Evolutionary conservation across 2,113 vertebrate genomes (phyloP).

Genomic region (Notothenia coriiceps): DNA sequence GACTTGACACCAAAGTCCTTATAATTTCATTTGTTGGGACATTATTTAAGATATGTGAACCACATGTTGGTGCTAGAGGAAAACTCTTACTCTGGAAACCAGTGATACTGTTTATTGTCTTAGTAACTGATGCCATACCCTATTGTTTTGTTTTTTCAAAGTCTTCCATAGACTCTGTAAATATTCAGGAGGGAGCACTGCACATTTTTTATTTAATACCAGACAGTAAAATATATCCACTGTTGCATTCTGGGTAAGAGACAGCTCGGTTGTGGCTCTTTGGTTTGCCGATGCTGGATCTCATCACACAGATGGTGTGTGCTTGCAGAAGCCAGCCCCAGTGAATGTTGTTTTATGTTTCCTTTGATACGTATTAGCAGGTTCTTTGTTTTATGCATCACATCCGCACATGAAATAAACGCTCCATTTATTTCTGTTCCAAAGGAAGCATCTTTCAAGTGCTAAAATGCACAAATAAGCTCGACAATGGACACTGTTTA

Average conservation of each 20-base stretch:
- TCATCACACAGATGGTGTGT: constrained; percentile 38
- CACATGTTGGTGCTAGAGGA: too few relatives aligned
- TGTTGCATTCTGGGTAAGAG: constrained; percentile 40
- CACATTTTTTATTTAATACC: neutral
- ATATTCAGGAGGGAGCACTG: neutral
- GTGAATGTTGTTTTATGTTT: constrained; percentile 48
- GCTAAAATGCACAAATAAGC: constrained; percentile 34
- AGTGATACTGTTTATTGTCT: neutral
- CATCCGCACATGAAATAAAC: constrained; percentile 27
- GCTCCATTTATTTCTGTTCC: constrained; percentile 19
- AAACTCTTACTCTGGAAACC: too few relatives aligned
- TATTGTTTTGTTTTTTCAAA: neutral
- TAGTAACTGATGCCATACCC: neutral
- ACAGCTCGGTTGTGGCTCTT: neutral
- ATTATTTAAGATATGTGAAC: too few relatives aligned
- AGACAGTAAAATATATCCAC: neutral
- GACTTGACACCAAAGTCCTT: too few relatives aligned
- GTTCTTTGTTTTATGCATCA: constrained; percentile 30
- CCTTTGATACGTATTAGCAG: constrained; percentile 47
- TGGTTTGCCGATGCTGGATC: constrained; percentile 27
- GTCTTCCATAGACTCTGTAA: neutral
- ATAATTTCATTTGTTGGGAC: too few relatives aligned
- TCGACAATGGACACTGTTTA: constrained; percentile 20
- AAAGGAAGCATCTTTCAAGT: constrained; percentile 31
- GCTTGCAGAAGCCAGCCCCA: constrained; percentile 39